Evolutionary conservation across 2,888 invertebrate species (phyloP).

Genomic region (Chaitophorus viminalis): DNA sequence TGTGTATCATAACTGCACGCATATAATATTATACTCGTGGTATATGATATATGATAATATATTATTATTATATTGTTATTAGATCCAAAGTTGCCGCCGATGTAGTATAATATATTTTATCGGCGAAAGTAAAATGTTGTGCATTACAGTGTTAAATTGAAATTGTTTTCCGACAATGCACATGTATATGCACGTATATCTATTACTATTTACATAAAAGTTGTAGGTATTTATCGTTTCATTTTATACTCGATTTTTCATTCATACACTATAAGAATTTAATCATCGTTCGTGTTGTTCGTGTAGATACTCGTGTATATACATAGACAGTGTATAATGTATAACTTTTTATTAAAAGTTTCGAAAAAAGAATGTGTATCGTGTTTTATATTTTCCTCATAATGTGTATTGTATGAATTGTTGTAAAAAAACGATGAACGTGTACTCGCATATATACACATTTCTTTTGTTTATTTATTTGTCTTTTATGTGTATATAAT

Average conservation of each 20-base stretch:
- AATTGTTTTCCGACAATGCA: not conserved
- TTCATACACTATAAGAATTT: not conserved
- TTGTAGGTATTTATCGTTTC: not conserved
- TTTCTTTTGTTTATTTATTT: not conserved
- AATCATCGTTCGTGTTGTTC: not conserved
- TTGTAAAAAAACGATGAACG: not conserved
- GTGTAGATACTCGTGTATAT: not conserved
- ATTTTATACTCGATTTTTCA: not conserved
- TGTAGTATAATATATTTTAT: too few species aligned
- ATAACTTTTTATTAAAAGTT: conserved; percentile 2
- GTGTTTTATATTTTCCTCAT: not conserved
- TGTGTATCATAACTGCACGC: too few species aligned
- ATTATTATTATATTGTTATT: too few species aligned
- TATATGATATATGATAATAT: too few species aligned
- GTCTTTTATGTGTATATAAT: not conserved
- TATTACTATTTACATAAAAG: not conserved
- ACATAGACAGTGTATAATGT: not conserved
- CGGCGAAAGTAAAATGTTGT: too few species aligned
- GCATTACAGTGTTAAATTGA: not conserved
- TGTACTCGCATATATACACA: not conserved
- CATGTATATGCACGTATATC: too few species aligned
- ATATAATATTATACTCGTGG: too few species aligned
- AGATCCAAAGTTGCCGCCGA: too few species aligned
- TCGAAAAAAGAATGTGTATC: not conserved
- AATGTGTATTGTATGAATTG: not conserved